These are phyloP conservation scores for Drosophila punjabiensis DNA, from an alignment of 1,140 invertebrate genomes.

Conservation along the genomic window DNA sequence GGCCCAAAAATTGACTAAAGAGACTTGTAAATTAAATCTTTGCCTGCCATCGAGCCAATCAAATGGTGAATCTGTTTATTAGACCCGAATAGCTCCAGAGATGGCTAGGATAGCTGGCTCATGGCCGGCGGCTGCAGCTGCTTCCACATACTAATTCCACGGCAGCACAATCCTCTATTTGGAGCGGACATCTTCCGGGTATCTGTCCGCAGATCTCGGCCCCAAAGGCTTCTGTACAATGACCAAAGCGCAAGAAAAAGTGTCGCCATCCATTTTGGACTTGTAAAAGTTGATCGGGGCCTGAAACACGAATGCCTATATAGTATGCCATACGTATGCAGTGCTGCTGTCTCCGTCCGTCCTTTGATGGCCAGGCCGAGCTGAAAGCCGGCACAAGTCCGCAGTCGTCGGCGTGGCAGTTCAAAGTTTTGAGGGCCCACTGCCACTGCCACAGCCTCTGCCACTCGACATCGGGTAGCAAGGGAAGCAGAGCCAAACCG, in stretches of 20 bases:
- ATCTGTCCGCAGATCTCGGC: slow-evolving; percentile 47
- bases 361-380: slow-evolving; percentile 72
- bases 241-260: slow-evolving; percentile 69
- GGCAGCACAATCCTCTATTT: slow-evolving; percentile 26
- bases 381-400: slow-evolving; percentile 83
- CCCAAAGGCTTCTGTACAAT: slow-evolving; percentile 56
- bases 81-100: neutral
- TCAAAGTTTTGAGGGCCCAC: slow-evolving; percentile 79
- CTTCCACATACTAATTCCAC: slow-evolving; percentile 32
- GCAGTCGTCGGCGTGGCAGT: slow-evolving; percentile 75
- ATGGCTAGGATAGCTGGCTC: neutral
- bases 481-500: slow-evolving; percentile 18
- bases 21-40: neutral
- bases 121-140: slow-evolving; percentile 4
- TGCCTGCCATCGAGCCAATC: neutral
- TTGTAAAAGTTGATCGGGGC: slow-evolving; percentile 56
- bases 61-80: slow-evolving; percentile 35
- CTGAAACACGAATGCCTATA: slow-evolving; percentile 68
- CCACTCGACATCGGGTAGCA: slow-evolving; percentile 34
- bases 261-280: slow-evolving; percentile 67
- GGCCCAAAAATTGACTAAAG: neutral
- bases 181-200: slow-evolving; percentile 11
- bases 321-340: slow-evolving; percentile 37
- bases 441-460: slow-evolving; percentile 44
- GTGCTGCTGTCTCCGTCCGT: slow-evolving; percentile 47